Conservation (phyloP, 1,140 invertebrate species). For the Neodiprion lecontei region DNA sequence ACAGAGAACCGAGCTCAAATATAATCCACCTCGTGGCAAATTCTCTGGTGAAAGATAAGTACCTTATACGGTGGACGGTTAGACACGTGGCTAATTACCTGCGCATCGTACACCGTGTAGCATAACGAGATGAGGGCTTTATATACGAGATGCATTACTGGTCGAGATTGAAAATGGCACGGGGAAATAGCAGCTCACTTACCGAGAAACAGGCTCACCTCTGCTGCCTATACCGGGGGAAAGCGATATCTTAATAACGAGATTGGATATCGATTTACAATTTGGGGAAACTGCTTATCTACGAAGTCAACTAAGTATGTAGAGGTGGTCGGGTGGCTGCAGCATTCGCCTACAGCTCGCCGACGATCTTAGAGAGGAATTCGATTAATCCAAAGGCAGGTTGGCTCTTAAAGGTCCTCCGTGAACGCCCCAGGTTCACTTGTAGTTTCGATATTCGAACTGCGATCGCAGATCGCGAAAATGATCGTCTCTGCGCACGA, state of each 20-base stretch:
- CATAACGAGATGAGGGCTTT: background rate
- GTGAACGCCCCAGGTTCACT: no score
- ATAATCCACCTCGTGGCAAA: no score
- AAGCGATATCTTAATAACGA: conserved; percentile 6
- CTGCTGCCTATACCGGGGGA: background rate
- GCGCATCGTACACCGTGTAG: background rate
- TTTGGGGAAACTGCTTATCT: conserved; percentile 3
- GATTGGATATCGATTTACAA: conserved; percentile 7
- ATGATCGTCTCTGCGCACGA: no score
- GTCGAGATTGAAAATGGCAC: background rate
- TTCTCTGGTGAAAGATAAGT: no score
- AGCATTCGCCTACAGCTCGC: no score
- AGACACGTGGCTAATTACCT: background rate
- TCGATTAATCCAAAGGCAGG: conserved; percentile 5
- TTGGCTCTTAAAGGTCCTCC: background rate
- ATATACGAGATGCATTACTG: background rate
- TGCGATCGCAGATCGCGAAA: no score
- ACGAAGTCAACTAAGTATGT: background rate
- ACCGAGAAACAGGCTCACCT: background rate
- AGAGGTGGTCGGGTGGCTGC: no score
- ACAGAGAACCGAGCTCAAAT: no score
- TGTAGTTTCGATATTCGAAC: no score
- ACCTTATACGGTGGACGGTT: no score
- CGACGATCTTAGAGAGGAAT: background rate
- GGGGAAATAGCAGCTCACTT: background rate